Percentiles rank a stretch among this genome's conserved stretches.
Evolutionary conservation across 2,113 vertebrate species (phyloP).

Genomic region (Callorhinus ursinus): DNA sequence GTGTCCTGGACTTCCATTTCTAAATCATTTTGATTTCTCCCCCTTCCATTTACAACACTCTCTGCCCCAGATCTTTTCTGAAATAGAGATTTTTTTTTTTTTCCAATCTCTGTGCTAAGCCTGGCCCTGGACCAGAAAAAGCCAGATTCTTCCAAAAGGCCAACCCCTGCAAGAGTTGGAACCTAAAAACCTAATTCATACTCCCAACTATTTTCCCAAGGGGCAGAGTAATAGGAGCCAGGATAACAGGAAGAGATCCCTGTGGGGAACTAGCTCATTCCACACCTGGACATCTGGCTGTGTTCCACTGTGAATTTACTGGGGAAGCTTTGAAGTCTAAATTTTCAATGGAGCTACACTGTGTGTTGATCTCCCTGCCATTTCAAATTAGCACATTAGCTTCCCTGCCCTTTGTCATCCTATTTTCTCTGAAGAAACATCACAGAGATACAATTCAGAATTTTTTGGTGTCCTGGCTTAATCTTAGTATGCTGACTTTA

Average conservation of each 20-base stretch:
- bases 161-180: background rate
- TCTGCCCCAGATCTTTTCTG: background rate
- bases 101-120: background rate
- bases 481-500: background rate
- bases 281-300: background rate
- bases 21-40: background rate
- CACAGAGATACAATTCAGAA: background rate
- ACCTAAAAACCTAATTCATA: background rate
- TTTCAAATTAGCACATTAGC: background rate
- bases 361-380: background rate
- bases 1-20: background rate
- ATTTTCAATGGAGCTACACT: background rate
- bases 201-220: conserved; percentile 38
- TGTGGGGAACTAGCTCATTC: background rate
- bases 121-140: conserved; percentile 27
- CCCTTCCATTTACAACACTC: background rate
- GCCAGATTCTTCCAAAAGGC: background rate
- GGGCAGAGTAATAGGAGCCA: background rate
- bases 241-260: conserved; percentile 21
- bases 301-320: background rate
- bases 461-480: background rate
- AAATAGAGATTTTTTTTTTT: background rate
- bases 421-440: conserved; percentile 7
- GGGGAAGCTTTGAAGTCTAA: background rate
- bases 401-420: background rate